phyloP scores from a whole-genome alignment of 1,140 invertebrate genomes.

The Heliothis virescens region DNA sequence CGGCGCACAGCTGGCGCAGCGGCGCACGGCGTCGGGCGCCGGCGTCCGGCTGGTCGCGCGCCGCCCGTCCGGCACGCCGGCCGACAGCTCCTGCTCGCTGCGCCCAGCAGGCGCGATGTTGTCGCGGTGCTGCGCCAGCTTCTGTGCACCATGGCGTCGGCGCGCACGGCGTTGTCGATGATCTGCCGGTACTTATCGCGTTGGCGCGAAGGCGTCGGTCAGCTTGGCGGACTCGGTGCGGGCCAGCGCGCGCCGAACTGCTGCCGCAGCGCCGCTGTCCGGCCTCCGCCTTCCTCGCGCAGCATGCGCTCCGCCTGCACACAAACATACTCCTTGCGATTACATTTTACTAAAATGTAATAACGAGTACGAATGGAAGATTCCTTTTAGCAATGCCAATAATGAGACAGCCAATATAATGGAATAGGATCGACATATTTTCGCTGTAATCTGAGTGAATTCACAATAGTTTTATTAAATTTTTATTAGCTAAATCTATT shows the following conservation, averaged over 20 bases:
- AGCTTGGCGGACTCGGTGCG: conserved; percentile 95
- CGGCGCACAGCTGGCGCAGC: conserved; percentile 88
- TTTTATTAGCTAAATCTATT: no score
- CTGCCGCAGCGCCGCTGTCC: conserved; percentile 95
- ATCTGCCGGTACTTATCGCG: conserved; percentile 96
- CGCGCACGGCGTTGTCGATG: conserved; percentile 95
- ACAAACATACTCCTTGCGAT: no score
- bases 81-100: conserved; percentile 88
- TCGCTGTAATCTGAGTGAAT: no score
- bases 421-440: no score
- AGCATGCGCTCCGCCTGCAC: conserved; percentile 71
- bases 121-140: conserved; percentile 93
- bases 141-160: conserved; percentile 93
- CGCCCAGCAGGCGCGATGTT: conserved; percentile 94
- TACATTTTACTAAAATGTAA: no score
- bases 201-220: conserved; percentile 95
- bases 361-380: no score
- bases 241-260: conserved; percentile 97
- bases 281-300: conserved; percentile 94
- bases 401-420: no score
- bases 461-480: no score
- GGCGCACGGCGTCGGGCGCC: conserved; percentile 85
- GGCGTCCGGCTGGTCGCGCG: conserved; percentile 79
- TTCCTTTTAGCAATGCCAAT: no score
- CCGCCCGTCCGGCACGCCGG: conserved; percentile 88